phyloP scores from a whole-genome alignment of 2,888 invertebrate species.

The Hemicrepidius hirtus region DNA sequence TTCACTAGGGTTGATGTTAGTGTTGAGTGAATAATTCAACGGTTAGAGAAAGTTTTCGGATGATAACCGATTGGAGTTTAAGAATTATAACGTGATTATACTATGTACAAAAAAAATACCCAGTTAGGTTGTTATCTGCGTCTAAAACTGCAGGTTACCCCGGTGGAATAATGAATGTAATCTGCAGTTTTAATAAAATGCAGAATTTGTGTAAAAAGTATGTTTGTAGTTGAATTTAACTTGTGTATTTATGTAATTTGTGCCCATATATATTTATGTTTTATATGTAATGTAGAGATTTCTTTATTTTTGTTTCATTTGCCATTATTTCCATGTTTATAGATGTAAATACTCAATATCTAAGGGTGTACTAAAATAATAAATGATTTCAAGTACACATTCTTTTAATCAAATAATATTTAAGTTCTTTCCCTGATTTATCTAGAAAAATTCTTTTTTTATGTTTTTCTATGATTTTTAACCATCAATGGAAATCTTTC shows the following conservation, averaged over 20 bases:
- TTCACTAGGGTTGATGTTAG: slow-evolving; percentile 20
- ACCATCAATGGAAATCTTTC: too few species aligned
- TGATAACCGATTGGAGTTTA: slow-evolving; percentile 13
- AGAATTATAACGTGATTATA: slow-evolving; percentile 37
- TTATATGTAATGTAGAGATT: slow-evolving; percentile 46
- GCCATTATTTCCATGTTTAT: slow-evolving; percentile 38
- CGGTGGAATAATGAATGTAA: slow-evolving; percentile 9
- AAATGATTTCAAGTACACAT: slow-evolving; percentile 37
- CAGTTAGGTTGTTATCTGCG: slow-evolving; percentile 49
- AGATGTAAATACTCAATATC: slow-evolving; percentile 48
- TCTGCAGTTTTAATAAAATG: slow-evolving; percentile 41
- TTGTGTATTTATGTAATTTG: slow-evolving; percentile 52
- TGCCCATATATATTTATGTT: slow-evolving; percentile 42
- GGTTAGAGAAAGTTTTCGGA: slow-evolving; percentile 1
- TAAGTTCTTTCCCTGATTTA: too few species aligned
- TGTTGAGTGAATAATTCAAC: slow-evolving; percentile 19
- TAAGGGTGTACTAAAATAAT: slow-evolving; percentile 39
- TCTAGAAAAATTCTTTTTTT: not conserved
- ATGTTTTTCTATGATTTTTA: too few species aligned
- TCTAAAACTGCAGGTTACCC: slow-evolving; percentile 30
- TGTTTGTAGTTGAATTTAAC: slow-evolving; percentile 43
- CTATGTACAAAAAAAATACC: slow-evolving; percentile 48
- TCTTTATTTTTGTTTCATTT: slow-evolving; percentile 42
- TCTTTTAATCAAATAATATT: too few species aligned
- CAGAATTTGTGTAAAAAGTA: slow-evolving; percentile 51